A percentile compares a stretch with the other conserved stretches of the same genome.
Conservation (phyloP, 2,888 invertebrate species). For the Cerceris ruficornis region DNA sequence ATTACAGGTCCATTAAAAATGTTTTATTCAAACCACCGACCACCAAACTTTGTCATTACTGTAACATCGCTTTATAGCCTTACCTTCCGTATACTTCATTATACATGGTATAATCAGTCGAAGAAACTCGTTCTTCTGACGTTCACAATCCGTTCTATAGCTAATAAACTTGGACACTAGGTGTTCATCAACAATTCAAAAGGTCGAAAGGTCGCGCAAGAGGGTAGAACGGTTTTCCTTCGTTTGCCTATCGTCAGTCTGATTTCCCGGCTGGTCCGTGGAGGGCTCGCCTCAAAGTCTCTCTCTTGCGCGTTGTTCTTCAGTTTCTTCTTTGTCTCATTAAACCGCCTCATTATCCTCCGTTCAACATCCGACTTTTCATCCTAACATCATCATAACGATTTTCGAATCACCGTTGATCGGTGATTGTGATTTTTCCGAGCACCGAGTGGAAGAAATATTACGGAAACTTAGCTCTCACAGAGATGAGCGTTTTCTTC, state of each 20-base stretch:
- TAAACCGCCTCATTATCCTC: not conserved
- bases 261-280: constrained; percentile 67
- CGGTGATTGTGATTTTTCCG: not conserved
- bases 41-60: too few species aligned
- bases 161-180: too few species aligned
- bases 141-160: not conserved
- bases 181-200: constrained; percentile 62
- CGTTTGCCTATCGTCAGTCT: constrained; percentile 48
- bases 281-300: constrained; percentile 38
- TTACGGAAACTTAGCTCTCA: not conserved
- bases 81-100: not conserved
- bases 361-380: not conserved
- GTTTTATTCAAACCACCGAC: too few species aligned
- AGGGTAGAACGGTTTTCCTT: not conserved
- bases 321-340: not conserved
- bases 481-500: constrained; percentile 72
- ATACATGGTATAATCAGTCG: constrained; percentile 13
- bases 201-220: constrained; percentile 56
- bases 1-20: too few species aligned
- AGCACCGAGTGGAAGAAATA: not conserved
- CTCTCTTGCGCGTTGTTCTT: constrained; percentile 19
- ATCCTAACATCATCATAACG: not conserved
- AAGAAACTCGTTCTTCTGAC: not conserved
- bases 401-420: constrained; percentile 2
- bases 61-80: not conserved